A percentile compares a stretch with the other conserved stretches of the same genome.
These are phyloP conservation scores for Miltochrista miniata DNA, from an alignment of 2,888 invertebrate species.

Conservation along the genomic window DNA sequence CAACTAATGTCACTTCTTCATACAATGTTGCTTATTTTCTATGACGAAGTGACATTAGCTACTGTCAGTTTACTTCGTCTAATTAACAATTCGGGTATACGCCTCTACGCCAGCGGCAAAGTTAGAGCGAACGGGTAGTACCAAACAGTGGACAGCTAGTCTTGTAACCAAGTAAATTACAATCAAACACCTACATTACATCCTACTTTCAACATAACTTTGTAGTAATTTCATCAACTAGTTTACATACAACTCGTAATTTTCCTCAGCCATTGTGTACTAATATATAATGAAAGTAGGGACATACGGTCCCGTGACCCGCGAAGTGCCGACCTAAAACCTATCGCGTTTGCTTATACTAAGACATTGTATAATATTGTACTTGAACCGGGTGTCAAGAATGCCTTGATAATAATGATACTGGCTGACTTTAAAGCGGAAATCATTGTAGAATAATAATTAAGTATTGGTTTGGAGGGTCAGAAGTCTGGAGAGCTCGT, in stretches of 20 bases:
- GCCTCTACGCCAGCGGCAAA: too few relatives aligned
- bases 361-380: background rate
- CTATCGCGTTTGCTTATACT: slow-evolving; percentile 18
- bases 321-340: slow-evolving; percentile 18
- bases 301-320: slow-evolving; percentile 19
- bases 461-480: too few relatives aligned
- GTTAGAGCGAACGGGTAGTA: too few relatives aligned
- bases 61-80: too few relatives aligned
- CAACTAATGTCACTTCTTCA: too few relatives aligned
- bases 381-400: slow-evolving; percentile 16
- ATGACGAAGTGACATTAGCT: too few relatives aligned
- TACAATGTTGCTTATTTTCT: too few relatives aligned
- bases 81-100: too few relatives aligned
- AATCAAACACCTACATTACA: background rate
- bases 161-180: background rate
- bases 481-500: too few relatives aligned
- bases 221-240: slow-evolving; percentile 32
- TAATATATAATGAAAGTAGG: slow-evolving; percentile 13
- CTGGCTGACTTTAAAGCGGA: background rate
- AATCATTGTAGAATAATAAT: too few relatives aligned
- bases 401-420: slow-evolving; percentile 1
- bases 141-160: too few relatives aligned
- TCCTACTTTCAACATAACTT: background rate
- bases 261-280: slow-evolving; percentile 35
- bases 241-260: slow-evolving; percentile 36